A percentile compares a stretch with the other conserved stretches of the same genome.
Conservation (phyloP, 2,797 vertebrate species). For the Australoheros facetus region DNA sequence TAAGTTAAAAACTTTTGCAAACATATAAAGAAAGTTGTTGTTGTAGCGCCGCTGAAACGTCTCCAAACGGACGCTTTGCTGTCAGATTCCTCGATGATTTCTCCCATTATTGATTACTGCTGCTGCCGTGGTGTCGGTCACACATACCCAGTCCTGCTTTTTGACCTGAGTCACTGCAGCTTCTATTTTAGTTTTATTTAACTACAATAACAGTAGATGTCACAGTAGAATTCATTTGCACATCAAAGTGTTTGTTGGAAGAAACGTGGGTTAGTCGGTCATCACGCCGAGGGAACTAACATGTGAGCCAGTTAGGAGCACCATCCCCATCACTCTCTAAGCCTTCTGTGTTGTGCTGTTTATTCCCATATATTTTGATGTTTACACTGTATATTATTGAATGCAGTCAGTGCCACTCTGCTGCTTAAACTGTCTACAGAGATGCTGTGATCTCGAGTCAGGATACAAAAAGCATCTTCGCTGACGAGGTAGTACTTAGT, state of each 20-base stretch:
- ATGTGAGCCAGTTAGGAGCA: neutral
- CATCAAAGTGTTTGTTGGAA: neutral
- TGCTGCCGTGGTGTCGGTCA: neutral
- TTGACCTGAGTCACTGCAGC: neutral
- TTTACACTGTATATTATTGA: neutral
- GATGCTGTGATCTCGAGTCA: too few relatives aligned
- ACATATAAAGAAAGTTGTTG: conserved; percentile 1
- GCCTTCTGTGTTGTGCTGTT: neutral
- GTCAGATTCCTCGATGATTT: neutral
- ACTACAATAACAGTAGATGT: neutral
- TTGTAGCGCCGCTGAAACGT: neutral
- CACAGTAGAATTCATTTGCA: neutral
- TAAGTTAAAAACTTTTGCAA: neutral
- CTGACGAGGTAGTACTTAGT: too few relatives aligned
- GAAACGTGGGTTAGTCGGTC: neutral
- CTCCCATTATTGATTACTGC: neutral
- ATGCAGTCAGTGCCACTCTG: neutral
- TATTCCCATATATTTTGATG: too few relatives aligned
- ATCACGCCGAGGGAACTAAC: neutral
- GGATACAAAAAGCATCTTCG: too few relatives aligned
- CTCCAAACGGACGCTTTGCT: neutral
- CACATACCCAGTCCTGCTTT: neutral
- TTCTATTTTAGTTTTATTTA: neutral
- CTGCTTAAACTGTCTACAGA: neutral
- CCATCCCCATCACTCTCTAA: neutral